Base-by-base conservation (phyloP, 2,797 vertebrate genomes). In the Tragopan temminckii region DNA sequence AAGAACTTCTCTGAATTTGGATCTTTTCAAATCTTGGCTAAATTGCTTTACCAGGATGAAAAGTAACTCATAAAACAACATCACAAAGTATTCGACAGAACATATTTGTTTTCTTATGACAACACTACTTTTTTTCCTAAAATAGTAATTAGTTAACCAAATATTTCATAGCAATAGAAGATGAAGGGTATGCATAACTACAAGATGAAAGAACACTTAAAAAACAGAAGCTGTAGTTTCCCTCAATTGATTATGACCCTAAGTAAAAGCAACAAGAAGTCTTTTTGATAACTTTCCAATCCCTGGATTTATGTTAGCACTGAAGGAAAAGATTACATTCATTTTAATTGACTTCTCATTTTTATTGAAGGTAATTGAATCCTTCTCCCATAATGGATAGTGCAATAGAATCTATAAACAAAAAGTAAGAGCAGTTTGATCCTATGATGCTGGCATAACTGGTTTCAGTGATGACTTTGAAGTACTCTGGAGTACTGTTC, bases 271-370 rank as follows among this genome's bases (percentile, higher is more conserved):
- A 89, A 71, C 13, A 78, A 46, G 9, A 10, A 58, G 46, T 2
- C 0, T 82, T 80, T 88, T 24, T 58, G 31, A 42, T 58, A 90
- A 81, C 6, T 69, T 89, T 84, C 48, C 27, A 72, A 64, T 2
- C 3, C 18, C 24, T 36, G 43, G 55, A 53, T 81, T 72, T 43
- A 55, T 88, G 8, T 50, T 76, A 18, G 3, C 61, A 7, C 23
- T 46, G 27, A 76, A 80, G 35, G 27, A 84, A 27, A 80, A 31
- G n/a, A 46, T 9, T 71, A 16, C 5, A 76, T 76, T 74, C 1
- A 76, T 88, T 81, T 93, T 48, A 86, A 82, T 16, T 72, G 13
- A 42, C n/a, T 81, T 75, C 31, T 89, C 15, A 29, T 71, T 95
- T 81, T 84, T 69, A 46, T 43, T 67, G 69, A 6, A 76, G 8